A percentile compares a stretch with the other conserved stretches of the same genome.
phyloP scores from a whole-genome alignment of 2,888 invertebrate species.

The Physocephala rufipes region DNA sequence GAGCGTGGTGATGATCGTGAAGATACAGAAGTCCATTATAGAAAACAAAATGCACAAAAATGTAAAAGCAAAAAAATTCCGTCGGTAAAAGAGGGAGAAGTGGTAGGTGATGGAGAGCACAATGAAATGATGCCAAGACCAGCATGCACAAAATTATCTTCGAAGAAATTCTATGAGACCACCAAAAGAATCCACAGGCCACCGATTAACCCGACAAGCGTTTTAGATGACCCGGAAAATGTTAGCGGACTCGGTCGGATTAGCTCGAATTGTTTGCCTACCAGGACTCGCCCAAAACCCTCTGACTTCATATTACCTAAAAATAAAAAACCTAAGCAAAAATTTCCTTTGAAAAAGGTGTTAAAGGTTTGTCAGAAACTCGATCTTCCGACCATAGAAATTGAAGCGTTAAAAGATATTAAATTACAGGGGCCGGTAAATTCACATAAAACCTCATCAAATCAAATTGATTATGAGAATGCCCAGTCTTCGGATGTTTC shows the following conservation, averaged over 20 bases:
- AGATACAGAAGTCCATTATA: not conserved
- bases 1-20: too few species aligned
- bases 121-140: not conserved
- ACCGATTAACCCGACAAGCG: too few species aligned
- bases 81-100: not conserved
- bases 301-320: too few species aligned
- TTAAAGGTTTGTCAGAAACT: not conserved
- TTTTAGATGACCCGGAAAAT: too few species aligned
- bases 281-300: too few species aligned
- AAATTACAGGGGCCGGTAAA: not conserved
- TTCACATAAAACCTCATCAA: not conserved
- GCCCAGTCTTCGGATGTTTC: too few species aligned
- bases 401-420: constrained; percentile 2
- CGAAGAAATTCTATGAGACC: too few species aligned
- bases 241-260: too few species aligned
- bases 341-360: not conserved
- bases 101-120: not conserved
- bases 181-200: too few species aligned
- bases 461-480: too few species aligned
- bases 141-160: too few species aligned
- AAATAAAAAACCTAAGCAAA: not conserved
- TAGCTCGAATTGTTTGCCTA: too few species aligned
- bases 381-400: constrained; percentile 1
- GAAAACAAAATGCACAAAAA: not conserved
- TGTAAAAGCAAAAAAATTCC: not conserved